Evolutionary conservation across 1,140 invertebrate species (phyloP).

Genomic region (Scylla paramamosain): DNA sequence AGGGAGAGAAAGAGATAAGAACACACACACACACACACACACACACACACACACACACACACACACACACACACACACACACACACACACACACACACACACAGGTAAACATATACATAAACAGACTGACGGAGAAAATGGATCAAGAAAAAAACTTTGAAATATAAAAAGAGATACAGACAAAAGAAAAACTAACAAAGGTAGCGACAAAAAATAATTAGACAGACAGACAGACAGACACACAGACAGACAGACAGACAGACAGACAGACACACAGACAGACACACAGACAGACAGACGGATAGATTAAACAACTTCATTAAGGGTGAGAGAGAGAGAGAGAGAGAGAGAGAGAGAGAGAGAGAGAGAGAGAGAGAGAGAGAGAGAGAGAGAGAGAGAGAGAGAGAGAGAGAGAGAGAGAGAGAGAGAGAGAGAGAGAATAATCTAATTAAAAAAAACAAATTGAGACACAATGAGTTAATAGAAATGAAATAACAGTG

Average conservation of each 20-base stretch:
- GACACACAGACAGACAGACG: conserved; percentile 28
- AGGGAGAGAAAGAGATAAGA: too few relatives aligned
- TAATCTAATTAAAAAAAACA: neutral
- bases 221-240: neutral
- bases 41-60: too few relatives aligned
- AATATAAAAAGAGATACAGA: too few relatives aligned
- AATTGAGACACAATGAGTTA: neutral
- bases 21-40: too few relatives aligned
- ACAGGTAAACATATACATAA: neutral
- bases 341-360: neutral
- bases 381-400: neutral
- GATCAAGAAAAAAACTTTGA: neutral
- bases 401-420: neutral
- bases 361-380: neutral
- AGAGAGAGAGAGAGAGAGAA: conserved; percentile 41
- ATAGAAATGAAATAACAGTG: neutral
- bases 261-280: conserved; percentile 30
- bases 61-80: neutral
- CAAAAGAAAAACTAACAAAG: too few relatives aligned
- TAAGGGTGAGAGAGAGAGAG: neutral
- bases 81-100: neutral
- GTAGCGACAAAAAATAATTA: too few relatives aligned
- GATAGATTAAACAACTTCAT: neutral
- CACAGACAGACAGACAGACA: neutral
- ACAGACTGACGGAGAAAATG: neutral